Conservation (phyloP, 2,113 vertebrate species). For the Coryphaenoides rupestris region DNA sequence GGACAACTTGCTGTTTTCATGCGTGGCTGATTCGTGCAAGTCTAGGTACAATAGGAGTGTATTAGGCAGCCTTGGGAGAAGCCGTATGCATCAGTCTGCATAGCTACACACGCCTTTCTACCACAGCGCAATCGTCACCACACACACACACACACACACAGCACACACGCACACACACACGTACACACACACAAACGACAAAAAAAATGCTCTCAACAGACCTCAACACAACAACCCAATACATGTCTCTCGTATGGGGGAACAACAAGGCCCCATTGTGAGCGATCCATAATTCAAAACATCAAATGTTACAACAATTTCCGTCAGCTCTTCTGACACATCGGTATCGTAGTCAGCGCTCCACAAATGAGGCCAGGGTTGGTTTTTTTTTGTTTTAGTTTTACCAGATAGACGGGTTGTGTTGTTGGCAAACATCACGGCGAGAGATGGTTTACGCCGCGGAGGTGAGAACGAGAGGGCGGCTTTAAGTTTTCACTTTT, state of each 20-base stretch:
- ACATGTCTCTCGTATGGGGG: no score
- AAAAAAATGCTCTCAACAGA: no score
- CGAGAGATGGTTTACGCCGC: slow-evolving; percentile 47
- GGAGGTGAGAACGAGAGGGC: slow-evolving; percentile 53
- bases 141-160: slow-evolving; percentile 20
- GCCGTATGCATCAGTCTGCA: slow-evolving; percentile 53
- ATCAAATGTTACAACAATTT: no score
- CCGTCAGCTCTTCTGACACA: not conserved
- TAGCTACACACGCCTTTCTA: slow-evolving; percentile 17
- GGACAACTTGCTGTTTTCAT: no score
- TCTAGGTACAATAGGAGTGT: no score
- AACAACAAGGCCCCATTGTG: no score
- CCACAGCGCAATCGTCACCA: no score
- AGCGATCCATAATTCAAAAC: no score
- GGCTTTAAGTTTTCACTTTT: slow-evolving; percentile 57
- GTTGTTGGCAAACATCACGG: slow-evolving; percentile 29
- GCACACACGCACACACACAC: slow-evolving; percentile 4
- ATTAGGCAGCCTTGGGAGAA: slow-evolving; percentile 23
- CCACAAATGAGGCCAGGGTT: slow-evolving; percentile 48
- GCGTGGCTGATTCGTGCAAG: no score
- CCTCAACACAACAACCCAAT: no score
- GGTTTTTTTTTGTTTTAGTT: no score
- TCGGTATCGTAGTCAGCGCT: slow-evolving; percentile 21
- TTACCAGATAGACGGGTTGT: slow-evolving; percentile 26
- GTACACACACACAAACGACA: not conserved